Base-by-base conservation (phyloP, 2,888 invertebrate genomes). In the Pseudoips prasinana region DNA sequence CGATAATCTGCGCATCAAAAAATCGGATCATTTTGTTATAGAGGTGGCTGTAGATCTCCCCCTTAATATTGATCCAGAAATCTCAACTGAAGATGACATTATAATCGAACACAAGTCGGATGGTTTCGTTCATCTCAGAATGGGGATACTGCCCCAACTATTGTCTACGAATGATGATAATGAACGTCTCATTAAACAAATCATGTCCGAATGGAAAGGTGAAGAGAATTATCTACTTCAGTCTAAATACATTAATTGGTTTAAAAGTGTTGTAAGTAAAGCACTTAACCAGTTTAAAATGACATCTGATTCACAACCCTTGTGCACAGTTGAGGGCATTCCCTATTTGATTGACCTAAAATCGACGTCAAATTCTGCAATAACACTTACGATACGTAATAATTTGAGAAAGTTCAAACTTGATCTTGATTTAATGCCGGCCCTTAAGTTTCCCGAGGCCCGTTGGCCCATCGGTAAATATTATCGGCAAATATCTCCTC, bases 1-100 rank as follows among this genome's bases (percentile, higher is more conserved):
- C 42, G 92, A 92, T 58, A 73, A 82, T 6, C 69, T 92, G 1
- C 90, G 90, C 42, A 88, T 92, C 1, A 84, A 85, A 7, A 84
- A 87, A 38, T 91, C 91, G 0, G 85, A 90, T 31, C 92, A 92
- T 53, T 92, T 89, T 40, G 92, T 92, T 49, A 74, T 92, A 52
- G 90, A 92, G 51, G 71, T 92, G 2, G 73, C 91, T 0, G 81
- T 92, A 8, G 68, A 73, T n/a, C 55, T 92, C 7, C 90, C 91
- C 0, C 47, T 90, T 0, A 40, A 75, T 0, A 8, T 11, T 1
- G 64, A 73, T 46, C 2, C 14, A 14, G 2, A 3, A 5, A 14
- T 5, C 5, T 49, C 49, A 1, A 40, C 49, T 1, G 69, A 72
- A 10, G 75, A 80, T 22, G 80, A 85, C 55, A 73, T 90, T 9